phyloP scores from a whole-genome alignment of 2,888 invertebrate genomes.

The Cataglyphis altisquamis region DNA sequence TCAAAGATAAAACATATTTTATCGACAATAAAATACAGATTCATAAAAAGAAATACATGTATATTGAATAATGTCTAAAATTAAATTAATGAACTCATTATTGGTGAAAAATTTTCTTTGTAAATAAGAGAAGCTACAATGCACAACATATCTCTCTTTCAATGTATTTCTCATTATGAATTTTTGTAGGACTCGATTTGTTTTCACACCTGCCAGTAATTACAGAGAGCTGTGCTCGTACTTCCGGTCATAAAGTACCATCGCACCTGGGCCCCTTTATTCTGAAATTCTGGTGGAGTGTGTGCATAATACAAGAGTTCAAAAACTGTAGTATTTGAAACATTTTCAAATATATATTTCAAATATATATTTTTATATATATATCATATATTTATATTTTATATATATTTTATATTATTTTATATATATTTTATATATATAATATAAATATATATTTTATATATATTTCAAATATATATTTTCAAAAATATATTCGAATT shows the following conservation, averaged over 20 bases:
- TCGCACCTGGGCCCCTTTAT: constrained; percentile 60
- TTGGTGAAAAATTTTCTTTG: neutral
- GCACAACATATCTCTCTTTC: neutral
- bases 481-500: neutral
- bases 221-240: constrained; percentile 58
- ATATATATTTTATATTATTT: no score
- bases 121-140: neutral
- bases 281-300: constrained; percentile 52
- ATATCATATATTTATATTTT: no score
- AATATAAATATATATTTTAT: no score
- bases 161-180: constrained; percentile 11
- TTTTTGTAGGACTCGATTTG: constrained; percentile 43
- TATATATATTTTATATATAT: no score
- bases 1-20: neutral
- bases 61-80: neutral
- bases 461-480: no score
- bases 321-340: constrained; percentile 4
- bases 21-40: neutral
- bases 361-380: no score
- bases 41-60: neutral
- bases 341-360: neutral
- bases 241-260: constrained; percentile 65
- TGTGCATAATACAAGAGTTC: constrained; percentile 14
- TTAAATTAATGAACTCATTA: neutral
- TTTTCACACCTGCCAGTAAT: constrained; percentile 70